These are phyloP conservation scores for Eudemis profundana DNA, from an alignment of 2,888 invertebrate species.

Conservation along the genomic window DNA sequence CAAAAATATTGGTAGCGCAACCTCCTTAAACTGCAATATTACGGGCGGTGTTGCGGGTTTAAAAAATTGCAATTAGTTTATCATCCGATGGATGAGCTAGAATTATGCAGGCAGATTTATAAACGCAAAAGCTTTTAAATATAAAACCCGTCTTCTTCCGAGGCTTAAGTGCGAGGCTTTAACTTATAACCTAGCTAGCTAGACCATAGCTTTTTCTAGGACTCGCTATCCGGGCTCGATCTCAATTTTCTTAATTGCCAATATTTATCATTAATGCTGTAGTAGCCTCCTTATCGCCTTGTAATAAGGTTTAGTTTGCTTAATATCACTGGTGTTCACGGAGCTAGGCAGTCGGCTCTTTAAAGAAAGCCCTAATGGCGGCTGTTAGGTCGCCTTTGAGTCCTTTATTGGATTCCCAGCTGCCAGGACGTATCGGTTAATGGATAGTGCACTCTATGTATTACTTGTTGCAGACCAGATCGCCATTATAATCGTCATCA, in stretches of 20 bases:
- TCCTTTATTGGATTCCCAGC: constrained; percentile 36
- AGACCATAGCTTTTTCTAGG: constrained; percentile 2
- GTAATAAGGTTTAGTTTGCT: constrained; percentile 15
- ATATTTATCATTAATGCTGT: constrained; percentile 6
- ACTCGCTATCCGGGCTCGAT: constrained; percentile 2
- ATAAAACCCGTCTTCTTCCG: too few relatives aligned
- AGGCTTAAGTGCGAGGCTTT: neutral
- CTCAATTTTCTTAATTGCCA: constrained; percentile 39
- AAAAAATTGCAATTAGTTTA: too few relatives aligned
- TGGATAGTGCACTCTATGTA: constrained; percentile 21
- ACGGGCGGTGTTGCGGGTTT: too few relatives aligned
- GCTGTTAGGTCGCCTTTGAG: constrained; percentile 39
- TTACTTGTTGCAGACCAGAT: constrained; percentile 15
- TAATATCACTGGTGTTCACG: neutral
- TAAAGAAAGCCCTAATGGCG: constrained; percentile 36
- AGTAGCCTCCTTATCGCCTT: neutral
- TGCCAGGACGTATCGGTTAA: constrained; percentile 33
- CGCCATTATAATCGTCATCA: neutral
- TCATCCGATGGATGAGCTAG: too few relatives aligned
- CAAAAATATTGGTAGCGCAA: too few relatives aligned
- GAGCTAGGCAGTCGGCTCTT: constrained; percentile 20
- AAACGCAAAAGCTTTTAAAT: too few relatives aligned
- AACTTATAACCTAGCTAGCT: neutral
- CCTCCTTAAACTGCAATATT: too few relatives aligned
- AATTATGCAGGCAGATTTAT: too few relatives aligned